phyloP scores from a whole-genome alignment of 2,888 invertebrate species.

The Gymnoscelis rufifasciata region DNA sequence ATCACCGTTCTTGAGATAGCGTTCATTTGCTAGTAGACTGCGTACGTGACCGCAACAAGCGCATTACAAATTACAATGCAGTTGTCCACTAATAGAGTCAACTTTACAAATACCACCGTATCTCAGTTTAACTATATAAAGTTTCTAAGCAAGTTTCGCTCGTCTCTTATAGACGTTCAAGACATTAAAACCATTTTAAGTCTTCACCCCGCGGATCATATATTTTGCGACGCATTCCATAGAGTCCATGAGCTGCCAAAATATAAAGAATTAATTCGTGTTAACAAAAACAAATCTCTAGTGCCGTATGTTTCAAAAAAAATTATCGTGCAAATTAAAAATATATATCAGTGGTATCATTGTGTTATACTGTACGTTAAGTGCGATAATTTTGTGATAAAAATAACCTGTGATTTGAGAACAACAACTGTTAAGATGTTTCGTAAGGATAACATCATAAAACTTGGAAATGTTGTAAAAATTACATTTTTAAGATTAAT shows the following conservation, averaged over 20 bases:
- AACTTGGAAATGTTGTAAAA: constrained; percentile 9
- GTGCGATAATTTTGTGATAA: constrained; percentile 35
- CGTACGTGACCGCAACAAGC: constrained; percentile 45
- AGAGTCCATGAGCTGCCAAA: constrained; percentile 3
- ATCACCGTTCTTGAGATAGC: constrained; percentile 47
- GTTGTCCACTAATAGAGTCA: constrained; percentile 58
- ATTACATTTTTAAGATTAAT: neutral
- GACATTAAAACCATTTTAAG: constrained; percentile 63
- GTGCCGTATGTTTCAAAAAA: constrained; percentile 39
- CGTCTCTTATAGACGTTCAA: constrained; percentile 52
- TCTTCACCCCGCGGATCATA: constrained; percentile 53
- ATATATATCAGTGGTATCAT: constrained; percentile 43
- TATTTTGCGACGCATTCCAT: constrained; percentile 31
- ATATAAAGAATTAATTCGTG: constrained; percentile 27
- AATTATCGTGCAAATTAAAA: constrained; percentile 37
- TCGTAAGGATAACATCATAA: constrained; percentile 7
- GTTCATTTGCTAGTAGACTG: constrained; percentile 36
- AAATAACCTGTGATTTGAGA: constrained; percentile 49
- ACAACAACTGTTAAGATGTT: constrained; percentile 21
- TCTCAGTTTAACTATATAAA: constrained; percentile 66
- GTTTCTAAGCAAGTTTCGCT: constrained; percentile 56
- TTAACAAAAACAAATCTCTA: constrained; percentile 23
- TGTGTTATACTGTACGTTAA: constrained; percentile 33
- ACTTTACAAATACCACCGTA: constrained; percentile 59
- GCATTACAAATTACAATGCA: too few relatives aligned